Conservation (phyloP, 1,140 invertebrate species). For the Euwallacea similis region DNA sequence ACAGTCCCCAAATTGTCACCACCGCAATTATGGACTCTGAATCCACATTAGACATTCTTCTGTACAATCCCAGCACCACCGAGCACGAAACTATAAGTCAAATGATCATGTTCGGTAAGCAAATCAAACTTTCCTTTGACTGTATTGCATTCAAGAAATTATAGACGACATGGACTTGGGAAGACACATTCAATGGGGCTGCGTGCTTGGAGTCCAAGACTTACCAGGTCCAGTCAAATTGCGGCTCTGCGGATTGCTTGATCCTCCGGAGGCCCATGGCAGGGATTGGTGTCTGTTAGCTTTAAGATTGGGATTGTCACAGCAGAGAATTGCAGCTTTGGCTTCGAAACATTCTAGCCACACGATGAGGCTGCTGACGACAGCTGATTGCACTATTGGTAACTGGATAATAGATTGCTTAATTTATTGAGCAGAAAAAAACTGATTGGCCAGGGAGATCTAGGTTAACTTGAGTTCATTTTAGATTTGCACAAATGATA, state of each 20-base stretch:
- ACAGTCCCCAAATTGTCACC: constrained; percentile 65
- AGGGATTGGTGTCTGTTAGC: constrained; percentile 83
- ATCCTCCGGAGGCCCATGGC: constrained; percentile 77
- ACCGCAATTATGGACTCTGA: constrained; percentile 59
- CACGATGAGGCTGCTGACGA: constrained; percentile 50
- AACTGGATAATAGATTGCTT: constrained; percentile 12
- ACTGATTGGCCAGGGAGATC: background rate
- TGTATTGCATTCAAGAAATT: constrained; percentile 47
- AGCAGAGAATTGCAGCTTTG: constrained; percentile 52
- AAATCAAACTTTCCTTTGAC: constrained; percentile 22
- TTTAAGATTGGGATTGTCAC: constrained; percentile 66
- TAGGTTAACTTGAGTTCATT: too few relatives aligned
- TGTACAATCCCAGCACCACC: constrained; percentile 64
- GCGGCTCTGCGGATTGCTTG: constrained; percentile 65
- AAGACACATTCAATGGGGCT: constrained; percentile 52
- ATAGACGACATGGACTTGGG: constrained; percentile 49
- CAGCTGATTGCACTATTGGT: constrained; percentile 53
- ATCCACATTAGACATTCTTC: constrained; percentile 53
- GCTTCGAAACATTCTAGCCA: constrained; percentile 52
- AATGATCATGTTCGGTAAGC: constrained; percentile 67
- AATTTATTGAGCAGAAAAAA: background rate
- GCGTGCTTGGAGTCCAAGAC: constrained; percentile 50
- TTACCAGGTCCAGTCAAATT: constrained; percentile 58
- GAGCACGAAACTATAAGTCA: constrained; percentile 68
- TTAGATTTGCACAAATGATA: too few relatives aligned